These are phyloP conservation scores for Rhynchonycteris naso DNA, from an alignment of 2,797 vertebrate species.

Conservation along the genomic window DNA sequence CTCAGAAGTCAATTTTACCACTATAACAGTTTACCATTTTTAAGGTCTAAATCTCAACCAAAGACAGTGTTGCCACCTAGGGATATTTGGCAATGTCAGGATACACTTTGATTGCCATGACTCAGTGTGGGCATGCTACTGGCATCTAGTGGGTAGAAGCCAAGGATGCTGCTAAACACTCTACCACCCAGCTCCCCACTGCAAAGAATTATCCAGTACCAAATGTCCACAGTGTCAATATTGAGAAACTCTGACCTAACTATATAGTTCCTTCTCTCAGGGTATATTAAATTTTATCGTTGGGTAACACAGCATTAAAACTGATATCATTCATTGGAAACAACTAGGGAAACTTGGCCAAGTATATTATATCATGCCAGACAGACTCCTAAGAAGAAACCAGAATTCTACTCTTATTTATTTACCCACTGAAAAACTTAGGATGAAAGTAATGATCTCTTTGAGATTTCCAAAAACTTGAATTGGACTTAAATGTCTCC, in stretches of 20 bases:
- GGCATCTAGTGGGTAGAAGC: not conserved
- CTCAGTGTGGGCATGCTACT: not conserved
- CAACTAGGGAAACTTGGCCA: constrained; percentile 23
- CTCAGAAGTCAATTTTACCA: constrained; percentile 3
- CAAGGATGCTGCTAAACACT: not conserved
- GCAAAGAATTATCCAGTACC: not conserved
- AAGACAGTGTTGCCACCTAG: not conserved
- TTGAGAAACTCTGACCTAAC: not conserved
- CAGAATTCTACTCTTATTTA: constrained; percentile 15
- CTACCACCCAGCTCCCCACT: not conserved
- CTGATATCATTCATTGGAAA: not conserved
- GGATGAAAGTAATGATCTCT: constrained; percentile 28
- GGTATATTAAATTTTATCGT: not conserved
- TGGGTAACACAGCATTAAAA: not conserved
- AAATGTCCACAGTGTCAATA: not conserved
- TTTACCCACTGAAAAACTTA: not conserved
- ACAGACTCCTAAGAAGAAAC: not conserved
- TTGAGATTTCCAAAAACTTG: constrained; percentile 46
- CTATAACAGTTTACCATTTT: not conserved
- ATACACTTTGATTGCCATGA: not conserved
- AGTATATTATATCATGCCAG: not conserved
- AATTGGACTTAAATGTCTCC: not conserved
- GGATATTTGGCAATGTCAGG: not conserved
- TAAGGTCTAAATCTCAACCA: not conserved
- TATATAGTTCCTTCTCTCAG: not conserved